A percentile compares a stretch with the other conserved stretches of the same genome.
Evolutionary conservation across 2,888 invertebrate species (phyloP).

Genomic region (Acleris sparsana): DNA sequence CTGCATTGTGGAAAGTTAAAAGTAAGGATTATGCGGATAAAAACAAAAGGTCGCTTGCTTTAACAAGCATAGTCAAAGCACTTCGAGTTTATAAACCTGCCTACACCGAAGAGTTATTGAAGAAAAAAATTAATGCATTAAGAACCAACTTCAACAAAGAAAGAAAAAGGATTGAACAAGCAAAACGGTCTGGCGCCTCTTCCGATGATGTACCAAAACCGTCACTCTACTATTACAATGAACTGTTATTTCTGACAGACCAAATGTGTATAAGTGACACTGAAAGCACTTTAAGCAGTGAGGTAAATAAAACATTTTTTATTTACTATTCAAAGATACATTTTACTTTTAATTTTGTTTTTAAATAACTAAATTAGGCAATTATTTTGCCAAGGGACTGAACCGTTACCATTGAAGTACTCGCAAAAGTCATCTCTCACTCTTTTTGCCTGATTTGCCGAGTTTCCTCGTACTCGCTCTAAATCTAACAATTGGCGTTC

Average conservation of each 20-base stretch:
- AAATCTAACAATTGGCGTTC: slow-evolving; percentile 22
- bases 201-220: slow-evolving; percentile 26
- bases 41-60: too few species aligned
- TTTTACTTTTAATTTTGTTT: slow-evolving; percentile 27
- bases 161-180: slow-evolving; percentile 38
- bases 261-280: slow-evolving; percentile 40
- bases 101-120: slow-evolving; percentile 34
- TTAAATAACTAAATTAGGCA: slow-evolving; percentile 34
- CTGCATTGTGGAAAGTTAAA: slow-evolving; percentile 11
- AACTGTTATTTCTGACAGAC: slow-evolving; percentile 38
- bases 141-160: slow-evolving; percentile 32
- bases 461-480: slow-evolving; percentile 39
- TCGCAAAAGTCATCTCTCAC: slow-evolving; percentile 39
- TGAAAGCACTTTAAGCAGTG: slow-evolving; percentile 40
- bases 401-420: slow-evolving; percentile 37
- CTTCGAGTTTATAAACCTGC: too few species aligned
- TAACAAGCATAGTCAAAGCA: too few species aligned
- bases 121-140: slow-evolving; percentile 38
- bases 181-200: slow-evolving; percentile 11
- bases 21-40: too few species aligned
- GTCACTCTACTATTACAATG: slow-evolving; percentile 31
- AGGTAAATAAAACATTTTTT: slow-evolving; percentile 38
- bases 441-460: slow-evolving; percentile 38
- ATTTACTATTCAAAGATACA: slow-evolving; percentile 32
- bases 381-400: slow-evolving; percentile 37